phyloP scores from a whole-genome alignment of 2,888 invertebrate species.

The Laspeyria flexula region DNA sequence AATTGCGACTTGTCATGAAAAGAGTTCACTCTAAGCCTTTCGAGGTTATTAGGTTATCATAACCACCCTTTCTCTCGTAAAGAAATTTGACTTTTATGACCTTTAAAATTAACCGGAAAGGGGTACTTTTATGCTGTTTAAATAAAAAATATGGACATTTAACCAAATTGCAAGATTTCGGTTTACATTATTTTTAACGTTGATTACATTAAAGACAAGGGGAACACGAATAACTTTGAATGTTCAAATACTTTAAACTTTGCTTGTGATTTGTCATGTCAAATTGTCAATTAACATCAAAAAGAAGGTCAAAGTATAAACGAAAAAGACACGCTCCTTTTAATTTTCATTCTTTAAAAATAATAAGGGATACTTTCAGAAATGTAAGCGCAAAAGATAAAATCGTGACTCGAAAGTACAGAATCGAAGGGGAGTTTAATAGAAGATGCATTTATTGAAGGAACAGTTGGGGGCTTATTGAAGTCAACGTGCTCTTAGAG shows the following conservation, averaged over 20 bases:
- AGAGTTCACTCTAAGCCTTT: conserved; percentile 64
- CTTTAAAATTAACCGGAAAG: conserved; percentile 40
- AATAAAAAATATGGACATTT: conserved; percentile 28
- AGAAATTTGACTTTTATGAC: conserved; percentile 57
- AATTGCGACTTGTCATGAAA: conserved; percentile 84
- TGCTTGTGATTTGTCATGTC: conserved; percentile 8
- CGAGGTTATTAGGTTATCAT: conserved; percentile 79
- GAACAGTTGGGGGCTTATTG: not conserved
- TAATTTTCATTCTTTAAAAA: not conserved
- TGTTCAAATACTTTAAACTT: conserved; percentile 6
- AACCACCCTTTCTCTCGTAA: conserved; percentile 55
- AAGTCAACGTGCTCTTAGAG: not conserved
- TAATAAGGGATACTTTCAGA: not conserved
- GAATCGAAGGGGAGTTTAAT: not conserved
- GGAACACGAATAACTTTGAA: conserved; percentile 4
- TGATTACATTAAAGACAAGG: not conserved
- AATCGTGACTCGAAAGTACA: not conserved
- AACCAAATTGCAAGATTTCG: conserved; percentile 19
- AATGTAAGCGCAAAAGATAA: not conserved
- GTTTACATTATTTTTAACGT: conserved; percentile 2
- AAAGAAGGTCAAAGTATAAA: conserved; percentile 6
- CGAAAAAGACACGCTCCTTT: conserved; percentile 1
- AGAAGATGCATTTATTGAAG: not conserved
- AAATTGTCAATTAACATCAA: conserved; percentile 6
- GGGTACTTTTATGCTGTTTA: conserved; percentile 27